Base-by-base conservation (phyloP, 2,113 vertebrate species). In the Leptobrachium ailaonicum region DNA sequence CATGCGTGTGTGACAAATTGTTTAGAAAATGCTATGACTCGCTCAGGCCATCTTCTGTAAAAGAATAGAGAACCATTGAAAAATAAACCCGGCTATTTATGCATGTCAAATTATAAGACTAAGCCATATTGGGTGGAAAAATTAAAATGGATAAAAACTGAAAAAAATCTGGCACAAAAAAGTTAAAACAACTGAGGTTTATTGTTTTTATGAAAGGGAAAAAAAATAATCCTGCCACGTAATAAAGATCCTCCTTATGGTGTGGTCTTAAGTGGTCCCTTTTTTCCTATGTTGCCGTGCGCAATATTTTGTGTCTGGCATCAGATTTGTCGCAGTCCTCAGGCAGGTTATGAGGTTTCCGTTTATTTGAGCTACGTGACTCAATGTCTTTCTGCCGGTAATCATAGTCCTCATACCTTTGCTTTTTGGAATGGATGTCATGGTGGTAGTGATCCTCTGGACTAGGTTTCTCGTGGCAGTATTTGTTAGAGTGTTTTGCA, bases 261-360 rank as follows among this genome's bases (percentile, higher is more conserved):
- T 2, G 7, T 12, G 32, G 9, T 11, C 9, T 6, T 45, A 13
- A 8, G n/a, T 56, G 7, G 20, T 32, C 20, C 43, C 14, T n/a
- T 20, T n/a, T n/a, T 20, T 9, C n/a, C 3, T 53, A 71, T 20
- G 2, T 20, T 71, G 47, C 14, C 11, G 81, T 83, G 6, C 69
- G 8, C 60, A 79, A 74, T 3, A 85, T 86, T 20, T 63, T 82
- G 63, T 58, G 82, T 80, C 87, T 92, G 83, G 75, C 92, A 40
- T 90, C 91, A 0, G 87, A 85, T 0, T 89, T 83, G 3, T 71
- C 85, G 0, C 62, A 71, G 2, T 41, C 81, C 1, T 87, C 91
- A 0, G 56, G 43, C 41, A 2, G 0, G 0, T 80, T 83, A 0
- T 53, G 44, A 0, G 81, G 73, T 70, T 77, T 87, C 44, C 82